Base-by-base conservation (phyloP, 2,888 invertebrate species). In the Odontocolon sp. region DNA sequence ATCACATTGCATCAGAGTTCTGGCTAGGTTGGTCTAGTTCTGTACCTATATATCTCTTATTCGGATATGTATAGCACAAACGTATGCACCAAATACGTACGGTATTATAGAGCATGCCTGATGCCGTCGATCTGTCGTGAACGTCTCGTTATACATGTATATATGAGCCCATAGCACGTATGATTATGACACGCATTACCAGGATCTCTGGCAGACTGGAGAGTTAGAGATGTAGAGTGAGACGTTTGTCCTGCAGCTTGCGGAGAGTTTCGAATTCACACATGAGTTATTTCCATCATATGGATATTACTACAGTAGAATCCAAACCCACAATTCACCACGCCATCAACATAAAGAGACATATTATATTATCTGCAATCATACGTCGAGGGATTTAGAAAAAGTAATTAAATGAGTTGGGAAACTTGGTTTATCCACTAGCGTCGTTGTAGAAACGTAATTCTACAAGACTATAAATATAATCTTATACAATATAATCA, bases 61-160 rank as follows among this genome's bases (percentile, higher is more conserved):
- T 45, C 28, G 26, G 50, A 57, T 56, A 33, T 63, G 40, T 64
- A 40, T 23, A 11, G 28, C n/a, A 45, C 42, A 33, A 6, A 59
- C 52, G 18, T 40, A 40, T 31, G 31, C 16, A 31, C 59, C 16
- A 28, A 40, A 18, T 28, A 50, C 14, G 38, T 33, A 11, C 16
- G 16, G 54, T 66, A 66, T 42, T 42, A 21, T 45, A 42, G 16
- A 28, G 42, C 40, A 45, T 45, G 54, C 28, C 31, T 45, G 11
- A 56, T 47, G 33, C 47, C 68, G 68, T 74, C 63, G 54, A 68
- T 68, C 74, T 56, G 47, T 33, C 38, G 47, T 26, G 52, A 63
- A 63, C 47, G 38, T 56, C 56, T 63, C 23, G 18, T 31, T 56
- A 28, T 40, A 28, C 8, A 16, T 56, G 11, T 47, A 31, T 31